Evolutionary conservation across 2,888 invertebrate genomes (phyloP).

Genomic region (Liopterus haemorrhoidalis): DNA sequence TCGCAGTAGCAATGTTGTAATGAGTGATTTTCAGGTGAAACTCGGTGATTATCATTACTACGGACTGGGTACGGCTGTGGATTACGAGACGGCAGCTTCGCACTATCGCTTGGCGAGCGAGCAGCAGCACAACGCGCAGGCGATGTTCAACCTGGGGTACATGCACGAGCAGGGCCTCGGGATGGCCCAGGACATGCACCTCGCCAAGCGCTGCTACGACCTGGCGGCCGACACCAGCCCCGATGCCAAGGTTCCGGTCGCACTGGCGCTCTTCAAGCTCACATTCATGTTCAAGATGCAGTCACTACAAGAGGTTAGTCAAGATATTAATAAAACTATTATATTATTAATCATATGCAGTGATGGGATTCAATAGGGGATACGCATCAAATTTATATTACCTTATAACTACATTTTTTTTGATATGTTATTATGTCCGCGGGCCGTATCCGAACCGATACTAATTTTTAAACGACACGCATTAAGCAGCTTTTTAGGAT

Average conservation of each 20-base stretch:
- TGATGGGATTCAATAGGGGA: too few relatives aligned
- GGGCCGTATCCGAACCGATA: too few relatives aligned
- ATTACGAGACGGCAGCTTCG: constrained; percentile 86
- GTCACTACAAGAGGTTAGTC: constrained; percentile 63
- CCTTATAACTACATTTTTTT: too few relatives aligned
- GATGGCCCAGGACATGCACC: constrained; percentile 79
- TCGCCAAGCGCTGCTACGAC: constrained; percentile 97
- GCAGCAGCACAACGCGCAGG: constrained; percentile 89
- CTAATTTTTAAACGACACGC: too few relatives aligned
- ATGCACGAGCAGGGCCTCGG: constrained; percentile 99
- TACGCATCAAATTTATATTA: too few relatives aligned
- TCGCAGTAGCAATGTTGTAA: constrained; percentile 36
- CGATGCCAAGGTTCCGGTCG: constrained; percentile 91
- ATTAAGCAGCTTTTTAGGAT: too few relatives aligned
- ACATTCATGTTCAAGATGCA: constrained; percentile 69
- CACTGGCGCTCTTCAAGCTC: constrained; percentile 81
- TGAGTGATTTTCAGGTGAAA: constrained; percentile 68
- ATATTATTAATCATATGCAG: too few relatives aligned
- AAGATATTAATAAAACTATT: too few relatives aligned
- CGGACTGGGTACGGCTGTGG: constrained; percentile 85
- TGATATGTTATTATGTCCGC: too few relatives aligned
- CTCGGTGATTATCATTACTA: constrained; percentile 99
- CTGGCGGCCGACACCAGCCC: constrained; percentile 86
- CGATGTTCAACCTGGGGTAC: constrained; percentile 98
- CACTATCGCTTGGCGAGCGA: constrained; percentile 90